These are phyloP conservation scores for Caenorhabditis sp. DNA, from an alignment of 2,888 invertebrate genomes.

Conservation along the genomic window DNA sequence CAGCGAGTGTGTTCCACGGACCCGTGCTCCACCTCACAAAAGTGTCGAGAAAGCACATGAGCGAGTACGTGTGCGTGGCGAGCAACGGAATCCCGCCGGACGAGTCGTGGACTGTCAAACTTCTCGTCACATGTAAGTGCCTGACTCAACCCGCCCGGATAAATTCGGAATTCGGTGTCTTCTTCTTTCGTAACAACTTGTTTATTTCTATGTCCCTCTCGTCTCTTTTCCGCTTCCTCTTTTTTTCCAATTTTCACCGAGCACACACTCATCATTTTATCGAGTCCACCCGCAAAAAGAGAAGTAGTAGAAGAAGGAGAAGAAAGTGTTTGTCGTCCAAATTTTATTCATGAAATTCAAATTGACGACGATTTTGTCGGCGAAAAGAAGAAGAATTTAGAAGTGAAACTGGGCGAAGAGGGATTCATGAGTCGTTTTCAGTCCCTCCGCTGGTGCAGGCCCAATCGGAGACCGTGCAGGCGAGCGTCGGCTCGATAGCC, in stretches of 20 bases:
- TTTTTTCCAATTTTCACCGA: slow-evolving; percentile 24
- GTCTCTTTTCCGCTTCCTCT: background rate
- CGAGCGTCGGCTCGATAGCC: slow-evolving; percentile 57
- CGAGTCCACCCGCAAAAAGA: background rate
- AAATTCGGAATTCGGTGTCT: background rate
- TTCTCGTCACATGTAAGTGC: slow-evolving; percentile 77
- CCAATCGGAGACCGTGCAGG: slow-evolving; percentile 63
- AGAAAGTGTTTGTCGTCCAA: slow-evolving; percentile 33
- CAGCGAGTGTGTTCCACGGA: slow-evolving; percentile 77
- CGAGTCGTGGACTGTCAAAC: slow-evolving; percentile 78
- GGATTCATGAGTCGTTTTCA: slow-evolving; percentile 45
- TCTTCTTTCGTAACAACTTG: slow-evolving; percentile 24
- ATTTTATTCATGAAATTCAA: slow-evolving; percentile 55
- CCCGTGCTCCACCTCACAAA: slow-evolving; percentile 71
- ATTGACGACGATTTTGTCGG: slow-evolving; percentile 17
- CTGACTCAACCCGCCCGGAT: no score
- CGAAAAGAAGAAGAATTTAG: background rate
- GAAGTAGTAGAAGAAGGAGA: background rate
- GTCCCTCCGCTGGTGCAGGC: slow-evolving; percentile 76
- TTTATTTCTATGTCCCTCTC: slow-evolving; percentile 6
- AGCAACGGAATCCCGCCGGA: slow-evolving; percentile 78
- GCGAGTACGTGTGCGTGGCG: slow-evolving; percentile 78
- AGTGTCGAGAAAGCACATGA: slow-evolving; percentile 77
- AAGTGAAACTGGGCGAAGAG: background rate
- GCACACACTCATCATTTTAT: slow-evolving; percentile 37